Evolutionary conservation across 2,797 vertebrate genomes (phyloP).

Genomic region (Phrynocephalus forsythii): DNA sequence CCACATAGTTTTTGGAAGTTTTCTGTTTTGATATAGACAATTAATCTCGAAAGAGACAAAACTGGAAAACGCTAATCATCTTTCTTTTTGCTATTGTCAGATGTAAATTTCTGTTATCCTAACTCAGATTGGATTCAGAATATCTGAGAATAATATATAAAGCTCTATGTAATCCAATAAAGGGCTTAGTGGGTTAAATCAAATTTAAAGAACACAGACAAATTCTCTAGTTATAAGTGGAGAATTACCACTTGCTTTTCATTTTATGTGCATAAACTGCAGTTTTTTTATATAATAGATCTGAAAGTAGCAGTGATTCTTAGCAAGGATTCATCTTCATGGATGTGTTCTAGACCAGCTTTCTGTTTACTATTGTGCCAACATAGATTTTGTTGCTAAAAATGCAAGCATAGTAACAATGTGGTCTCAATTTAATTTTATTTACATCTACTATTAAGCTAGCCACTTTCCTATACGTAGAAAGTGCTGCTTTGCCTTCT

Average conservation of each 20-base stretch:
- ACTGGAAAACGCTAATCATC: slow-evolving; percentile 16
- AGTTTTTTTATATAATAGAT: not conserved
- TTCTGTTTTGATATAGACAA: slow-evolving; percentile 35
- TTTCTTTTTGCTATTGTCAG: slow-evolving; percentile 3
- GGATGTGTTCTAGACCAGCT: not conserved
- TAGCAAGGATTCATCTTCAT: not conserved
- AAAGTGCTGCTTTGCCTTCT: not conserved
- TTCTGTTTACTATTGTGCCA: slow-evolving; percentile 1
- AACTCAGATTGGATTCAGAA: not conserved
- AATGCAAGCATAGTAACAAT: not conserved
- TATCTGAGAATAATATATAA: slow-evolving; percentile 5
- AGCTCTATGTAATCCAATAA: not conserved
- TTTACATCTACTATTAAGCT: not conserved
- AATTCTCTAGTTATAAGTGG: not conserved
- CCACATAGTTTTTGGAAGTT: slow-evolving; percentile 21
- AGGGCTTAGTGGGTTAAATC: not conserved
- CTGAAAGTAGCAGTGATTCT: not conserved
- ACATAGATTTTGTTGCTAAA: not conserved
- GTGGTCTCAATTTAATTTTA: not conserved
- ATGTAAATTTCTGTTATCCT: slow-evolving; percentile 29
- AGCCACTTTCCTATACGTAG: not conserved
- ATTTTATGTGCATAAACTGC: not conserved
- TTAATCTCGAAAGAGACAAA: slow-evolving; percentile 13
- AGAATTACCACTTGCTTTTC: not conserved
- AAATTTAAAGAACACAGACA: not conserved